Evolutionary conservation across 92 coral and sea anemone species (phyloP).

Genomic region (Heteractis magnifica): DNA sequence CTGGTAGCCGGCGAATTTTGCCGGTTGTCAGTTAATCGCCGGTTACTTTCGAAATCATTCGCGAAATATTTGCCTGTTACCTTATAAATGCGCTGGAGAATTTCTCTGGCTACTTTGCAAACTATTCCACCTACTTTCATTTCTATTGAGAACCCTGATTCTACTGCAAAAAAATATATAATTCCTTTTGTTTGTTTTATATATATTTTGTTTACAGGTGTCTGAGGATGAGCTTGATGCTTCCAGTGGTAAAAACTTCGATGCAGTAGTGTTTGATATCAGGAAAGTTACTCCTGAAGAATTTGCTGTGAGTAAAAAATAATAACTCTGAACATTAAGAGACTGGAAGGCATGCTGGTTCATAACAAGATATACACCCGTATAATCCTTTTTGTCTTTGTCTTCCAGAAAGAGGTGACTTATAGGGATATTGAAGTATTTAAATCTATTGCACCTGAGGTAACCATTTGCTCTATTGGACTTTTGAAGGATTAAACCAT

Average conservation of each 20-base stretch:
- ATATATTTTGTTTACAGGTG: constrained; percentile 7
- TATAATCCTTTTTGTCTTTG: not conserved
- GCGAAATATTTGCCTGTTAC: too few species aligned
- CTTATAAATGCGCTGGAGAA: too few species aligned
- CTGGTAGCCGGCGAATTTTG: too few species aligned
- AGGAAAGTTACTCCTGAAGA: constrained; percentile 84
- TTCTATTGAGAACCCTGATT: too few species aligned
- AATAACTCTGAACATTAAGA: not conserved
- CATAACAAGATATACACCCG: not conserved
- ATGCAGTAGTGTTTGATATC: constrained; percentile 92
- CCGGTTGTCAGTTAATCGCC: not conserved
- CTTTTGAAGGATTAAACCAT: too few species aligned
- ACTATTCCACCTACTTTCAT: too few species aligned
- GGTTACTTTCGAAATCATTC: too few species aligned
- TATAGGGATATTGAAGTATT: constrained; percentile 71
- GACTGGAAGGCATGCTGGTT: not conserved
- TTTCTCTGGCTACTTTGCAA: too few species aligned
- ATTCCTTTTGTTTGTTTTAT: not conserved
- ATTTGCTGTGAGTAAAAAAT: constrained; percentile 80
- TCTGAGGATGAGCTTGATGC: constrained; percentile 85
- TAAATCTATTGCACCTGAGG: constrained; percentile 91
- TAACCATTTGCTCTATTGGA: not conserved
- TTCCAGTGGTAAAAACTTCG: constrained; percentile 71
- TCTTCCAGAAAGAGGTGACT: constrained; percentile 62
- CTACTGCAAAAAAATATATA: not conserved